Evolutionary conservation across 2,113 vertebrate species (phyloP).

Genomic region (Indicator maculatus): DNA sequence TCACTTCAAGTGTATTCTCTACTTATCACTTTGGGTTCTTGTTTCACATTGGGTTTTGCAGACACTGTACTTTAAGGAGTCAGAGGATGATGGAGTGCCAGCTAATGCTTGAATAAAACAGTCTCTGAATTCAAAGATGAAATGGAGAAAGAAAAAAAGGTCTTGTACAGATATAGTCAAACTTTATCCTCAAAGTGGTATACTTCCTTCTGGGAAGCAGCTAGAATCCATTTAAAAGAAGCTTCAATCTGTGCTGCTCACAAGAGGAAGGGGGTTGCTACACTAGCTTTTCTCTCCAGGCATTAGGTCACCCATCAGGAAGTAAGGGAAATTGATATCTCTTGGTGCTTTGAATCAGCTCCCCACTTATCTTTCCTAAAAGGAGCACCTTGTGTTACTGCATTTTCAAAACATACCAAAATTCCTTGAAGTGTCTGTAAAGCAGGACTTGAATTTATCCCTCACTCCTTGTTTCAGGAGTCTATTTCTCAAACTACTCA

Average conservation of each 20-base stretch:
- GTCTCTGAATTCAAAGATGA: constrained; percentile 9
- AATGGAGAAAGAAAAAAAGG: neutral
- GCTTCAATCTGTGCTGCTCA: neutral
- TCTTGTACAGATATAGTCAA: neutral
- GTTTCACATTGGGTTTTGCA: constrained; percentile 5
- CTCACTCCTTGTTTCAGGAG: neutral
- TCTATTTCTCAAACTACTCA: neutral
- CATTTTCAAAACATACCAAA: neutral
- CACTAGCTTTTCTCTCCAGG: neutral
- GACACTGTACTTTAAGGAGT: neutral
- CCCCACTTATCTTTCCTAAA: neutral
- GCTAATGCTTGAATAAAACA: constrained; percentile 16
- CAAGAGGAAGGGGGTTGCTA: neutral
- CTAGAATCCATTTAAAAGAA: constrained; percentile 8
- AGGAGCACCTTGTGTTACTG: neutral
- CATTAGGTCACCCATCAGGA: neutral
- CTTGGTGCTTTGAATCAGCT: neutral
- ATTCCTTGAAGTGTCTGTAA: neutral
- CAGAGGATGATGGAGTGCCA: neutral
- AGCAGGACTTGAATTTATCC: neutral
- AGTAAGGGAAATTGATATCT: neutral
- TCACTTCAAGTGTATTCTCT: neutral
- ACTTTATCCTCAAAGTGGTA: neutral
- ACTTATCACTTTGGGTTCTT: neutral
- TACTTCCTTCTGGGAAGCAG: constrained; percentile 16